These are phyloP conservation scores for Marasmarcha lunaedactyla DNA, from an alignment of 2,888 invertebrate species.

Conservation along the genomic window DNA sequence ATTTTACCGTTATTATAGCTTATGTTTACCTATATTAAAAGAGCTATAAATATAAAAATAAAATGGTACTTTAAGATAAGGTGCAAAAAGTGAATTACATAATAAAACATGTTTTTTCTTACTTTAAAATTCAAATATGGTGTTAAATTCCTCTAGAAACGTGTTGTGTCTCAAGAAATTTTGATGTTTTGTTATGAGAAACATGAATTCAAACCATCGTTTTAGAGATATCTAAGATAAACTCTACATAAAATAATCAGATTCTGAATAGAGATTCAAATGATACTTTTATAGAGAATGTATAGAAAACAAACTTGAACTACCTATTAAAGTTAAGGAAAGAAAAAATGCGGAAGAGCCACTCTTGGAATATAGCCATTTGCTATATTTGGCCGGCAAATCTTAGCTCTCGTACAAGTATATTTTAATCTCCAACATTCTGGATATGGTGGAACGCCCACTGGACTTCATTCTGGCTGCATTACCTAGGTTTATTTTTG, in stretches of 20 bases:
- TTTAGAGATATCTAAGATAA: too few relatives aligned
- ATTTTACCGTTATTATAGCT: not conserved
- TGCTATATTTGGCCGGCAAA: not conserved
- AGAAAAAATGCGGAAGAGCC: not conserved
- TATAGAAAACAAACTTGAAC: too few relatives aligned
- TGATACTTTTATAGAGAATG: too few relatives aligned
- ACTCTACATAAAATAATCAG: too few relatives aligned
- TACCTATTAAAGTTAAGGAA: too few relatives aligned
- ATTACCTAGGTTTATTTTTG: too few relatives aligned
- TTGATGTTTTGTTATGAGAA: too few relatives aligned
- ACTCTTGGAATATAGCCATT: not conserved
- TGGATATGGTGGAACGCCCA: not conserved
- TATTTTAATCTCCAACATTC: not conserved
- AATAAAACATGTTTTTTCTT: not conserved
- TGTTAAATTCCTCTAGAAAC: not conserved
- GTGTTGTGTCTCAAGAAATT: too few relatives aligned
- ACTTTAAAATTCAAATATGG: slow-evolving; percentile 3
- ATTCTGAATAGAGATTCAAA: too few relatives aligned
- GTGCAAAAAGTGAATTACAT: not conserved
- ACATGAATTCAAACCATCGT: too few relatives aligned
- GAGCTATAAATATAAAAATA: not conserved
- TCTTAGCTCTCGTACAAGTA: not conserved
- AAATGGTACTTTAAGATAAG: not conserved
- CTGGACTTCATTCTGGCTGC: not conserved
- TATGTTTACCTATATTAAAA: not conserved